These are phyloP conservation scores for Sprattus sprattus DNA, from an alignment of 2,113 vertebrate species.

Conservation along the genomic window DNA sequence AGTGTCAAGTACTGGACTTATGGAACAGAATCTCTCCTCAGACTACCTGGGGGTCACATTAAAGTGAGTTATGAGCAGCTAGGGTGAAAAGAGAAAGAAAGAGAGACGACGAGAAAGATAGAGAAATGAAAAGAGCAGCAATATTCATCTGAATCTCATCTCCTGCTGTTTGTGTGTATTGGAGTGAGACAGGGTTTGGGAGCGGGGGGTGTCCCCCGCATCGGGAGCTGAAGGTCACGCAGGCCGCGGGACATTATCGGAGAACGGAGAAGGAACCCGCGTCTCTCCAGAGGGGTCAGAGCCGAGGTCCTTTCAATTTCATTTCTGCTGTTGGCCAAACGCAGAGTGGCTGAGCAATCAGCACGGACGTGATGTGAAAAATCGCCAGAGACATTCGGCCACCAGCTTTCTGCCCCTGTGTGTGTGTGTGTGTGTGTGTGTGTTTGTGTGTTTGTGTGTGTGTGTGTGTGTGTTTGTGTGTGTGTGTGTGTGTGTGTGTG, in stretches of 20 bases:
- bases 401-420: background rate
- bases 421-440: background rate
- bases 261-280: background rate
- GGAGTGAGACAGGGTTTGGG: background rate
- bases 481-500: background rate
- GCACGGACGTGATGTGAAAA: background rate
- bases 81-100: background rate
- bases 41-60: background rate
- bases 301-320: background rate
- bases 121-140: background rate
- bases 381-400: background rate
- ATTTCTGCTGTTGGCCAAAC: background rate
- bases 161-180: conserved; percentile 3
- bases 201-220: background rate
- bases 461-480: background rate
- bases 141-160: conserved; percentile 3
- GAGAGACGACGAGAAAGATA: background rate
- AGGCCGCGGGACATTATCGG: background rate
- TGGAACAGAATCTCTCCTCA: background rate
- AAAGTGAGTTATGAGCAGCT: background rate
- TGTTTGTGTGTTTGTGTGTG: background rate
- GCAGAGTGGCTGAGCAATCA: background rate
- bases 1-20: background rate
- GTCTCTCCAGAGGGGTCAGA: background rate
- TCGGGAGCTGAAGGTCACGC: background rate